Base-by-base conservation (phyloP, 1,140 invertebrate species). In the Drosophila orosa region DNA sequence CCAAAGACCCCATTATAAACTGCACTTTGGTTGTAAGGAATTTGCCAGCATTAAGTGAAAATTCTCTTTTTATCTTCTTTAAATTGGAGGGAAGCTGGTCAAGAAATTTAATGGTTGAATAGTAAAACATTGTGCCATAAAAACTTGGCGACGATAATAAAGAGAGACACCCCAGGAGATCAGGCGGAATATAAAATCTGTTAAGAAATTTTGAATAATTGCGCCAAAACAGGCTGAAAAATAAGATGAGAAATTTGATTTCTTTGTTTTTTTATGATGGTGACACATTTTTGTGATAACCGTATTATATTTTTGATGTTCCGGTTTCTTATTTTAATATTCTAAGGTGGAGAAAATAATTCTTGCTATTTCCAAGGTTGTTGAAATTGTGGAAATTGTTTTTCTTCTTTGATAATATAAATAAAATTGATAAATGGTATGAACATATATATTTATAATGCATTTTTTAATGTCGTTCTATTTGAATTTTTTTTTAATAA, bases 61-160 rank as follows among this genome's bases (percentile, higher is more conserved):
- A 25, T n/a, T 69, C 13, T 15, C 5, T 19, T 71, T 58, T 71
- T 58, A 57, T 58, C 19, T 17, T 47, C 65, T 48, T 71, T 71
- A 71, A 71, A 71, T 58, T 71, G 67, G 33, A 7, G 13, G 10
- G 6, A 58, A 48, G 40, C 33, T 56, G 35, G 15, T 35, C 40
- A 55, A 27, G 40, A 71, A 31, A 42, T 71, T 71, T 71, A 37
- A 71, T 24, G 52, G 42, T 8, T 17, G 25, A 40, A 57, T 58
- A 37, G 66, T 71, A 47, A 71, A 71, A 58, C 47, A 15, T 27
- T 15, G n/a, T 10, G 65, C 17, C 68, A 40, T 71, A 71, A 71
- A 71, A 71, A 71, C 40, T 58, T 71, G 60, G 29, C 42, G 42
- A 47, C 62, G 59, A 27, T 39, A 58, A 58, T 71, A 71, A 71